Conservation (phyloP, 2,113 vertebrate genomes). For the Tretioscincus oriximinensis region DNA sequence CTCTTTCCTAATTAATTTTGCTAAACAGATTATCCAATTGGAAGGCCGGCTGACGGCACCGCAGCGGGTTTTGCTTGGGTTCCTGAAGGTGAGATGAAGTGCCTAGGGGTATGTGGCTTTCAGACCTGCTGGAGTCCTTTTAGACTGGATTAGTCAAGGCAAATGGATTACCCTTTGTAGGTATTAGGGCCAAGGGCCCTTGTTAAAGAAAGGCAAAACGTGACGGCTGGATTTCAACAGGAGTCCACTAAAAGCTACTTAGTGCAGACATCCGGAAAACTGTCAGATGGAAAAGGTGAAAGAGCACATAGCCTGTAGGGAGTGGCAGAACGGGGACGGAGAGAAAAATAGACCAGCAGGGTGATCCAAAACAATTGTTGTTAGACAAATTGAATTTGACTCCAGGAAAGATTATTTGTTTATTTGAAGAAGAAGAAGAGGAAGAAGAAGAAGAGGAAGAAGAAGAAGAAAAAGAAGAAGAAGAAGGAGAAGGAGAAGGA, state of each 20-base stretch:
- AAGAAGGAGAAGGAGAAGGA: no score
- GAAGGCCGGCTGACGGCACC: conserved; percentile 55
- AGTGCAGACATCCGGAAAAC: conserved; percentile 77
- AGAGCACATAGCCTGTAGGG: conserved; percentile 56
- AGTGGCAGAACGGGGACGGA: conserved; percentile 37
- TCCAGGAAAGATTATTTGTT: no score
- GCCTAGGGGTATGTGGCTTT: conserved; percentile 55
- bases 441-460: no score
- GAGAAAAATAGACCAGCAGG: conserved; percentile 51
- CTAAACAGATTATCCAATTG: conserved; percentile 66
- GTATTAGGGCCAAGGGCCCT: conserved; percentile 68
- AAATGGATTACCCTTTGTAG: conserved; percentile 66
- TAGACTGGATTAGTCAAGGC: conserved; percentile 68
- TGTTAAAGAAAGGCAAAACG: conserved; percentile 65
- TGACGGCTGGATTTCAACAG: conserved; percentile 69
- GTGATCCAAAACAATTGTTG: background rate
- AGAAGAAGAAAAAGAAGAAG: no score
- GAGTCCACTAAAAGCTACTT: conserved; percentile 72
- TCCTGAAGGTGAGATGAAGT: conserved; percentile 68
- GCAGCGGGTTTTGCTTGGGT: conserved; percentile 64
- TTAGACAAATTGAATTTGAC: no score
- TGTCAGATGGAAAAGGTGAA: conserved; percentile 68
- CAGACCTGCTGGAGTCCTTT: conserved; percentile 62
- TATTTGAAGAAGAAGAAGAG: no score
- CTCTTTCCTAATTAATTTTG: conserved; percentile 68